Conservation (phyloP, 2,888 invertebrate species). For the Cryptocephalus primarius region DNA sequence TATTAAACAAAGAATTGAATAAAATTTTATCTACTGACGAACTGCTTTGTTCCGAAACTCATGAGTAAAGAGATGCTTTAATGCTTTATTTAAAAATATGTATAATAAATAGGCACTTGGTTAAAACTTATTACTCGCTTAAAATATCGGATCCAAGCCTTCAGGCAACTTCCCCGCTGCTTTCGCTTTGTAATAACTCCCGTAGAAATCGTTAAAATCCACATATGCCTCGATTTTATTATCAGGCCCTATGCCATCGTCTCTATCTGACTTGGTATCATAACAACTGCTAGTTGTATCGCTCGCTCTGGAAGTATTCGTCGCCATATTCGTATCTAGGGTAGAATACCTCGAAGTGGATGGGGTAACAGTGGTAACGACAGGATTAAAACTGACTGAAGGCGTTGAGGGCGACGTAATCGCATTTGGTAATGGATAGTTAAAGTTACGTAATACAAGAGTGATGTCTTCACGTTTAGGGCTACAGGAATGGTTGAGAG, state of each 20-base stretch:
- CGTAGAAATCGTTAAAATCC: conserved; percentile 71
- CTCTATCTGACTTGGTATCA: conserved; percentile 27
- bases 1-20: too few relatives aligned
- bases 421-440: conserved; percentile 60
- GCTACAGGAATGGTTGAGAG: conserved; percentile 37
- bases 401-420: conserved; percentile 42
- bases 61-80: too few relatives aligned
- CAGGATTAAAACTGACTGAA: conserved; percentile 41
- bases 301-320: conserved; percentile 24
- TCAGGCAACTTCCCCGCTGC: conserved; percentile 55
- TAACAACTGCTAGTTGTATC: conserved; percentile 29
- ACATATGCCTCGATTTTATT: conserved; percentile 71
- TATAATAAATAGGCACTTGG: too few relatives aligned
- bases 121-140: too few relatives aligned
- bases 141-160: conserved; percentile 37
- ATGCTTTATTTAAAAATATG: too few relatives aligned
- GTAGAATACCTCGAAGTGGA: background rate
- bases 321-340: background rate
- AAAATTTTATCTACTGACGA: too few relatives aligned
- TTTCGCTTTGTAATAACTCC: conserved; percentile 56
- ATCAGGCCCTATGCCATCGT: conserved; percentile 44
- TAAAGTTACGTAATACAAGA: conserved; percentile 75
- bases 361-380: background rate
- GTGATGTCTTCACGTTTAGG: conserved; percentile 73
- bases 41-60: too few relatives aligned